A percentile compares a stretch with the other conserved stretches of the same genome.
Evolutionary conservation across 2,113 vertebrate genomes (phyloP).

Genomic region (Boulengeromyrus knoepffleri): DNA sequence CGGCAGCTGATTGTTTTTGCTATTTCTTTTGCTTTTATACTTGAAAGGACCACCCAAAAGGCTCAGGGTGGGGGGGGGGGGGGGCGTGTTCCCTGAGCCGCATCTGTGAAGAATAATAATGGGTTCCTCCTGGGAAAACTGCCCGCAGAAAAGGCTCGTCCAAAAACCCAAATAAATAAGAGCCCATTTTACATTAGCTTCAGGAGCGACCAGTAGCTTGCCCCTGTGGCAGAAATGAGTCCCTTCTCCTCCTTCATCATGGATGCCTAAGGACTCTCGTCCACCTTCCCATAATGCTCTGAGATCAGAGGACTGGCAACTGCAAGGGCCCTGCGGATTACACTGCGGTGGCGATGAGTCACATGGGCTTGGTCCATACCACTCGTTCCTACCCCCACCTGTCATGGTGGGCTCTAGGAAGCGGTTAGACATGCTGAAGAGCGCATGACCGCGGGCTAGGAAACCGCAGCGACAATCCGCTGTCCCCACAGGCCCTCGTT

Average conservation of each 20-base stretch:
- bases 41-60: slow-evolving; percentile 64
- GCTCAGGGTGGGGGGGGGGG: slow-evolving; percentile 48
- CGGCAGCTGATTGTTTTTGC: slow-evolving; percentile 31
- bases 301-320: background rate
- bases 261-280: background rate
- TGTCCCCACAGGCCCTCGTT: background rate
- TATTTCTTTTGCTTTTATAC: slow-evolving; percentile 50
- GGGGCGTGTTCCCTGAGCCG: slow-evolving; percentile 48
- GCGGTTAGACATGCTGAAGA: background rate
- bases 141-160: slow-evolving; percentile 30
- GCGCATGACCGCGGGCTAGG: background rate
- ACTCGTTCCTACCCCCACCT: background rate
- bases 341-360: background rate
- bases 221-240: background rate
- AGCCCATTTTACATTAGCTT: background rate
- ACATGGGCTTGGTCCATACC: background rate
- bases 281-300: background rate
- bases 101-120: slow-evolving; percentile 56
- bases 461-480: background rate
- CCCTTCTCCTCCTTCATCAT: background rate
- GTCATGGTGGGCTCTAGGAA: background rate
- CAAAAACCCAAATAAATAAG: background rate
- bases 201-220: background rate
- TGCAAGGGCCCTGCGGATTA: background rate
- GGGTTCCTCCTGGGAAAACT: slow-evolving; percentile 41